phyloP scores from a whole-genome alignment of 2,113 vertebrate genomes.

The Apus apus region DNA sequence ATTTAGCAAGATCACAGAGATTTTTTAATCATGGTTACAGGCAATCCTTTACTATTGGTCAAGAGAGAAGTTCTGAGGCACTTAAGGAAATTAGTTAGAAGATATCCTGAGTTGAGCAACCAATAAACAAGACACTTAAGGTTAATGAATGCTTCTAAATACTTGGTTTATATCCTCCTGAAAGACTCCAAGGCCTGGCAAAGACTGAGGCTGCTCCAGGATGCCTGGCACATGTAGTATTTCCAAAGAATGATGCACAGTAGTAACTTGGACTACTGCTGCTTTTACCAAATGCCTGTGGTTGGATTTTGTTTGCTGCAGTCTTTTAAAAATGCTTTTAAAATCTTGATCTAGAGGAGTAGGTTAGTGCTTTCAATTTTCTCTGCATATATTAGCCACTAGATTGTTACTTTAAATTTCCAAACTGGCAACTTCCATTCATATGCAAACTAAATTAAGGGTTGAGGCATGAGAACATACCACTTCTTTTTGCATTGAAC shows the following conservation, averaged over 20 bases:
- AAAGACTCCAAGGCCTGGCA: neutral
- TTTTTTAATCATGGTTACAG: neutral
- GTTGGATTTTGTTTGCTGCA: neutral
- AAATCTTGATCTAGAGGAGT: neutral
- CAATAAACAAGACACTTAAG: neutral
- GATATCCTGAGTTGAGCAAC: neutral
- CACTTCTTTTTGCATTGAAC: neutral
- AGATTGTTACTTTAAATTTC: slow-evolving; percentile 16
- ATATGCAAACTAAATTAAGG: slow-evolving; percentile 21
- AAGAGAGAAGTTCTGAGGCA: neutral
- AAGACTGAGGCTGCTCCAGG: neutral
- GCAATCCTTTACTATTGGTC: neutral
- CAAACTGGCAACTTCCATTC: neutral
- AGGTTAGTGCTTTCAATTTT: slow-evolving; percentile 7
- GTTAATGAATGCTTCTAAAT: neutral
- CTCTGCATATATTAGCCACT: neutral
- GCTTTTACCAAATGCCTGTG: neutral
- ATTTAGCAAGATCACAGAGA: neutral
- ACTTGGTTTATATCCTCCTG: neutral
- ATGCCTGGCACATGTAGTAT: neutral
- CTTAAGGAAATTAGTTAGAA: neutral
- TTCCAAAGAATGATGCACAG: neutral
- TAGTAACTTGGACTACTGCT: neutral
- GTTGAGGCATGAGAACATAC: slow-evolving; percentile 32
- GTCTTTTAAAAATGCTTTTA: slow-evolving; percentile 11